These are phyloP conservation scores for Apocheima hispidaria DNA, from an alignment of 2,888 invertebrate species.

Conservation along the genomic window DNA sequence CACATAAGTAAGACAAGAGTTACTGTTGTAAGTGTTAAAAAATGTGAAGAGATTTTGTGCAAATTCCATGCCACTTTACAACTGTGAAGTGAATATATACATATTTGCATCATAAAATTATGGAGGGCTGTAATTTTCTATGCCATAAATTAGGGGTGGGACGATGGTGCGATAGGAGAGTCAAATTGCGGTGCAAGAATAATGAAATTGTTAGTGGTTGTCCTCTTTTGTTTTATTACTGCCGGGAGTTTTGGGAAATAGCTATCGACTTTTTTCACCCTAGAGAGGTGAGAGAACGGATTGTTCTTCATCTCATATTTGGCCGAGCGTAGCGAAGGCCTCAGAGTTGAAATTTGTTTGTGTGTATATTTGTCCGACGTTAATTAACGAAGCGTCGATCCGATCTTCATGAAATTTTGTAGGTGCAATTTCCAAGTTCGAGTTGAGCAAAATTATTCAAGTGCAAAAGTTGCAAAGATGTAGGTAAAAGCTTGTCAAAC, in stretches of 20 bases:
- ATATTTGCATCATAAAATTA: constrained; percentile 67
- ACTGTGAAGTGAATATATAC: constrained; percentile 58
- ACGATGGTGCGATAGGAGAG: constrained; percentile 62
- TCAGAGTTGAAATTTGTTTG: too few relatives aligned
- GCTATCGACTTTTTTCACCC: not conserved
- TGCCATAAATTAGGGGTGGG: constrained; percentile 54
- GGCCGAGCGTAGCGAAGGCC: too few relatives aligned
- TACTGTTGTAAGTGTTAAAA: not conserved
- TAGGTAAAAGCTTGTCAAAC: too few relatives aligned
- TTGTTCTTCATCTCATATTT: not conserved
- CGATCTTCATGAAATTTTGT: too few relatives aligned
- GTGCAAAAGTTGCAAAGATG: too few relatives aligned
- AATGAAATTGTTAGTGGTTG: constrained; percentile 69
- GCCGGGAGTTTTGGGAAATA: constrained; percentile 32
- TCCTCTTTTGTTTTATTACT: constrained; percentile 63
- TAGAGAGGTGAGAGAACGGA: not conserved
- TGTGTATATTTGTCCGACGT: too few relatives aligned
- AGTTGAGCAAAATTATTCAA: too few relatives aligned
- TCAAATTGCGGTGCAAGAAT: constrained; percentile 59
- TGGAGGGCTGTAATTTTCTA: constrained; percentile 54
- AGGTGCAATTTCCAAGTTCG: too few relatives aligned
- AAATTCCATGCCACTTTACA: constrained; percentile 53
- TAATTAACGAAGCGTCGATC: too few relatives aligned
- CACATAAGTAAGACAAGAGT: too few relatives aligned
- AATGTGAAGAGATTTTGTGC: constrained; percentile 42